Conservation (phyloP, 2,888 invertebrate species). For the Agapetus fuscipes region DNA sequence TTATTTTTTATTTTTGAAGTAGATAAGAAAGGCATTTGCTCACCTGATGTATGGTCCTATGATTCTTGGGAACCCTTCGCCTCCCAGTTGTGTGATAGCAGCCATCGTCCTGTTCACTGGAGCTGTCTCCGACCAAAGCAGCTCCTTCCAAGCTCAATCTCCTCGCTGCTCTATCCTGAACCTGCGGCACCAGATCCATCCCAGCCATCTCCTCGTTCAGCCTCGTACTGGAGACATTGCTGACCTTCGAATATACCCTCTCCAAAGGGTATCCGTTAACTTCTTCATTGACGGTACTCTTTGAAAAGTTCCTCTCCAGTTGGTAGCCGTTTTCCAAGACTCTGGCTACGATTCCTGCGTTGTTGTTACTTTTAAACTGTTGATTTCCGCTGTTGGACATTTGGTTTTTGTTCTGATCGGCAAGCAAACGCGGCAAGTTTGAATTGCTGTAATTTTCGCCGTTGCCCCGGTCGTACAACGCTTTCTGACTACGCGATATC, state of each 20-base stretch:
- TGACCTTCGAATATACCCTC: constrained; percentile 36
- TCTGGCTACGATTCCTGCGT: constrained; percentile 25
- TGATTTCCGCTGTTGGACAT: not conserved
- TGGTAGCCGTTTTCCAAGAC: constrained; percentile 37
- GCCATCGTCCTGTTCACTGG: constrained; percentile 53
- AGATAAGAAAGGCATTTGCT: too few species aligned
- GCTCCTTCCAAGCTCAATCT: constrained; percentile 64
- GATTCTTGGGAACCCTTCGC: constrained; percentile 46
- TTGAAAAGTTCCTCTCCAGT: constrained; percentile 39
- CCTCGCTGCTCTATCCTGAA: constrained; percentile 34
- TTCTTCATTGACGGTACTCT: constrained; percentile 32
- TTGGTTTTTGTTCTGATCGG: constrained; percentile 13
- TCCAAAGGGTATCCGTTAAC: constrained; percentile 34
- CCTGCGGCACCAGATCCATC: constrained; percentile 21
- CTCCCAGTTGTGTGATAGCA: constrained; percentile 46
- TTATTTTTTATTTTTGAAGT: too few species aligned
- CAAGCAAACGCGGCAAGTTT: constrained; percentile 17
- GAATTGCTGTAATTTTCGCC: constrained; percentile 28
- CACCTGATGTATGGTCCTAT: constrained; percentile 56
- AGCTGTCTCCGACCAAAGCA: constrained; percentile 55
- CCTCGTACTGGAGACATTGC: constrained; percentile 39
- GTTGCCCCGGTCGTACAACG: constrained; percentile 41
- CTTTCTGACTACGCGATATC: constrained; percentile 43
- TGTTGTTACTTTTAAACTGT: not conserved
- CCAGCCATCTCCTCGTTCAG: constrained; percentile 41